Evolutionary conservation across 2,113 vertebrate genomes (phyloP), one percentile per base, ranked within the genome.

Genomic region (Danionella cerebrum): DNA sequence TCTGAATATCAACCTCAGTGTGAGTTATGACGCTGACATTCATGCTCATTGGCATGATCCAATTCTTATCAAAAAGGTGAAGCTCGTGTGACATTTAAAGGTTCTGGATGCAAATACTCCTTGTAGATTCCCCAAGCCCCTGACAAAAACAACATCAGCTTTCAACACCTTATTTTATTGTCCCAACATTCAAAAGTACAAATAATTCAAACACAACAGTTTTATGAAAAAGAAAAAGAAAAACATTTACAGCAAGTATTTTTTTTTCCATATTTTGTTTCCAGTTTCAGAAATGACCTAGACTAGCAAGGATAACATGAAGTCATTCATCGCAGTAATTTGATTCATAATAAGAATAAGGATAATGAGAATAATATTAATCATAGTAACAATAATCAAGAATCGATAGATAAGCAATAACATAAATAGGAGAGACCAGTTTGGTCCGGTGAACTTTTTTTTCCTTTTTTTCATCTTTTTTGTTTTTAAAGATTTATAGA

Each of bases 191-290:
- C 94, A 96, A 90, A 96, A 96, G 89, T 98, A 97, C 95, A 97
- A 98, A 97, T 96, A 96, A 96, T 98, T 96, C 91, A 95, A 97
- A 97, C 94, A 96, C 94, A 96, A 96, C 94, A 95, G 93, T 90
- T 88, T 63, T 89, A 89, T 89, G 89, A 88, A 89, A 89, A 89
- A 89, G 85, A 83, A 90, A 89, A n/a, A n/a, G n/a, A n/a, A 89
- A 80, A 89, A 89, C 89, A 90, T 90, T 90, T 90, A 90, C 89
- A 90, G 89, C 87, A 90, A 90, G 87, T 87, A 88, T 33, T 33
- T 89, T 89, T 81, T 89, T 75, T 75, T 64, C 39, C 51, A 63
- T 86, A 86, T 88, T 90, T 89, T 86, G 84, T 89, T 89, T 89
- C 87, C 89, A 88, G 88, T 88, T 92, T 95, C 90, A 91, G 92